phyloP scores from a whole-genome alignment of 2,113 vertebrate genomes.

The Plestiodon gilberti region DNA sequence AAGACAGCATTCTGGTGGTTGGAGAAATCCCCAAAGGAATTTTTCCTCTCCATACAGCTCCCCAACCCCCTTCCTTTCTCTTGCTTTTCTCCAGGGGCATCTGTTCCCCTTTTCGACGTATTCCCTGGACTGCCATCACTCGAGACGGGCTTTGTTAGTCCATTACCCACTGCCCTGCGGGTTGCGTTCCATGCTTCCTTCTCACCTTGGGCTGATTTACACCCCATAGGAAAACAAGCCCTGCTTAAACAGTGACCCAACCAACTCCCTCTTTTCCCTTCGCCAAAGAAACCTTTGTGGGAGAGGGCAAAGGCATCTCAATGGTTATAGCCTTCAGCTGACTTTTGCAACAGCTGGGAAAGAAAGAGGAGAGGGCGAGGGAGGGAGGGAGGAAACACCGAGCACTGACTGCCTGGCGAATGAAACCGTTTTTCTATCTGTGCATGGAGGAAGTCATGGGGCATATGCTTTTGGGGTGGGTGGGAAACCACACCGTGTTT shows the following conservation, averaged over 20 bases:
- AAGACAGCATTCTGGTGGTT: neutral
- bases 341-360: neutral
- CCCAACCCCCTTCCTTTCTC: neutral
- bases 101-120: neutral
- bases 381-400: too few species aligned
- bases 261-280: neutral
- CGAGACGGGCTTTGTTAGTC: neutral
- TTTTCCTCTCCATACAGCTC: neutral
- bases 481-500: too few species aligned
- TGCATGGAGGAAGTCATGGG: neutral
- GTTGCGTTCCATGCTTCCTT: neutral
- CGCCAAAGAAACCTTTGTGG: neutral
- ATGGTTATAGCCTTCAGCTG: neutral
- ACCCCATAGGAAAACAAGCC: neutral
- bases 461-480: neutral
- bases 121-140: neutral
- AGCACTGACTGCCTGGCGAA: neutral
- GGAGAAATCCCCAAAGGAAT: neutral
- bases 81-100: neutral
- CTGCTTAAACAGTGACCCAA: neutral
- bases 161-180: neutral
- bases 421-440: too few species aligned
- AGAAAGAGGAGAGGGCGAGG: neutral
- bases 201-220: neutral
- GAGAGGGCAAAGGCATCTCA: neutral